Evolutionary conservation across 2,797 vertebrate genomes (phyloP).

Genomic region (Cuculus canorus): DNA sequence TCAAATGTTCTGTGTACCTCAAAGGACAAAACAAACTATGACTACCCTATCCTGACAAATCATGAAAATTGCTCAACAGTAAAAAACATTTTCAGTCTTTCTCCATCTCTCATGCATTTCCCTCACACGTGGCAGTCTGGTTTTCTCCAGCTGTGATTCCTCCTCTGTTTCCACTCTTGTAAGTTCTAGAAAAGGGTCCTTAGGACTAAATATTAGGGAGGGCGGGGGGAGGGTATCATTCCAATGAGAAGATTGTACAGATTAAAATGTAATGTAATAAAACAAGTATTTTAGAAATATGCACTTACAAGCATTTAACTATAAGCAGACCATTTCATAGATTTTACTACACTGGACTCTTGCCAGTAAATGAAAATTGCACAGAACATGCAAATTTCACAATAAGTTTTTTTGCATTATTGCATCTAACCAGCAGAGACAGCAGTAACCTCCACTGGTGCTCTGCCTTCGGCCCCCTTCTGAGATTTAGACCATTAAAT

Average conservation of each 20-base stretch:
- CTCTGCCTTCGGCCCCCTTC: background rate
- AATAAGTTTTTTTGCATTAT: background rate
- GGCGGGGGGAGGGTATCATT: background rate
- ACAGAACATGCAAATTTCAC: background rate
- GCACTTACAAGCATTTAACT: background rate
- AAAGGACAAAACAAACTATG: background rate
- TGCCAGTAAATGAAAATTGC: background rate
- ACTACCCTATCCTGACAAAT: background rate
- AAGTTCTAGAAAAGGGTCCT: background rate
- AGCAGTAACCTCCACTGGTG: background rate
- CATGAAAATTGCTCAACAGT: background rate
- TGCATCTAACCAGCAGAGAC: background rate
- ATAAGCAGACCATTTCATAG: background rate
- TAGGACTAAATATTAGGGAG: background rate
- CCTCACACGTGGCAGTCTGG: background rate
- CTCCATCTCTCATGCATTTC: background rate
- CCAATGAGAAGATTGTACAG: background rate
- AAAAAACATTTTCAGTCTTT: background rate
- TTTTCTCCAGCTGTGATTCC: background rate
- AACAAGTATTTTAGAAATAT: background rate
- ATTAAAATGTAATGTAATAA: constrained; percentile 6
- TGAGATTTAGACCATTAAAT: constrained; percentile 23
- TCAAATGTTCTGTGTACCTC: background rate
- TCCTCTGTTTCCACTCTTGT: background rate
- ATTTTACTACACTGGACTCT: background rate